Conservation (phyloP, 1,140 invertebrate species). For the Hylyphantes graminicola region DNA sequence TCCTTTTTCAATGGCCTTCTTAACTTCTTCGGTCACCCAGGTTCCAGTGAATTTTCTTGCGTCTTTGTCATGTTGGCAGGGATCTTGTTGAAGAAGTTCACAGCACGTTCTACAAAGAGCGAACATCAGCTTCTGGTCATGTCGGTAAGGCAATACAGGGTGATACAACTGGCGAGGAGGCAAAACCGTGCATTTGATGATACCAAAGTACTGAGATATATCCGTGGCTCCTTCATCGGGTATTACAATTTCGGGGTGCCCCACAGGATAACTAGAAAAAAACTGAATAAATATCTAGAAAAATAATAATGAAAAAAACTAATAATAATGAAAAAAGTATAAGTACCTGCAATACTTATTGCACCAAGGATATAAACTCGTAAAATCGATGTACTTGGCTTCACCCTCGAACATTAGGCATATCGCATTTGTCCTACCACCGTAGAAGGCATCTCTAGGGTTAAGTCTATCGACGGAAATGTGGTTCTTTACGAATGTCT, state of each 20-base stretch:
- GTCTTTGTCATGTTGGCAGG: neutral
- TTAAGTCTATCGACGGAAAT: neutral
- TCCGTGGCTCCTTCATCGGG: neutral
- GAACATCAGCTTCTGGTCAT: neutral
- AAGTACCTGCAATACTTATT: constrained; percentile 3
- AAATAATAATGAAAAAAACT: neutral
- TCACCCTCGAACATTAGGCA: neutral
- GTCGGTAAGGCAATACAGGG: neutral
- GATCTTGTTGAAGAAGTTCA: neutral
- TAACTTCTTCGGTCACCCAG: neutral
- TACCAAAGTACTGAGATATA: neutral
- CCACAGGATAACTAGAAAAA: neutral
- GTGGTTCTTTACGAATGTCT: neutral
- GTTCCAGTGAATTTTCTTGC: neutral
- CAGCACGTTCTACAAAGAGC: neutral
- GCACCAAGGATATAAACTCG: neutral
- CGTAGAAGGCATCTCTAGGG: constrained; percentile 17
- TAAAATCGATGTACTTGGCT: constrained; percentile 14
- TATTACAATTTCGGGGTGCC: neutral
- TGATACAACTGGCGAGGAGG: neutral
- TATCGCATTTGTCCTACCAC: constrained; percentile 4
- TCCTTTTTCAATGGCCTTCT: neutral
- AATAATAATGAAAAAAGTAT: constrained; percentile 8
- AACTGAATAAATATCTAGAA: no score
- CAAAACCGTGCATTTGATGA: neutral